Evolutionary conservation across 2,888 invertebrate genomes (phyloP).

Genomic region (Brachyptera risi): DNA sequence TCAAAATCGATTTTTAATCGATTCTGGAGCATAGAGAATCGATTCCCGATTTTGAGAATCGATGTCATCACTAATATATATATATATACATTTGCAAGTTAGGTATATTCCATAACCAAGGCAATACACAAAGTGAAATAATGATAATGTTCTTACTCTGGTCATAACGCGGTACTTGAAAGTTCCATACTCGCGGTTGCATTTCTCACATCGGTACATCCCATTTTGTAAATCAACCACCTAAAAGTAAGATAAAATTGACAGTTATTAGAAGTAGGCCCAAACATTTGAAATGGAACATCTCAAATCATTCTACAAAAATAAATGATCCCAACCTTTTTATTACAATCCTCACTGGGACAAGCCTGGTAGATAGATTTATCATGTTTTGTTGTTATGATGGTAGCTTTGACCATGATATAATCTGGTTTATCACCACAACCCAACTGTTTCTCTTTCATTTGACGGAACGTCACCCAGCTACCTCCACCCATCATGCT

Average conservation of each 20-base stretch:
- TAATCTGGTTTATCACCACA: slow-evolving; percentile 76
- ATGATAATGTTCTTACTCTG: slow-evolving; percentile 60
- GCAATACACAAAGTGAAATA: not conserved
- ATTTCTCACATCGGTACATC: slow-evolving; percentile 92
- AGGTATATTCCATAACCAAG: not conserved
- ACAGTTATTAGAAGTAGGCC: slow-evolving; percentile 16
- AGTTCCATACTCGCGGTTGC: slow-evolving; percentile 75
- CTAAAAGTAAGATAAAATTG: slow-evolving; percentile 36
- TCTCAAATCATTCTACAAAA: not conserved
- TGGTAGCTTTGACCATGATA: slow-evolving; percentile 71
- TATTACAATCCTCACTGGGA: slow-evolving; percentile 84
- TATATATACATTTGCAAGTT: too few species aligned
- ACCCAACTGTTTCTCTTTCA: slow-evolving; percentile 65
- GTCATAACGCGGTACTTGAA: slow-evolving; percentile 83
- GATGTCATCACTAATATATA: too few species aligned
- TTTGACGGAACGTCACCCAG: slow-evolving; percentile 75
- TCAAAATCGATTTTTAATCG: too few species aligned
- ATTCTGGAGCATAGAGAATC: too few species aligned
- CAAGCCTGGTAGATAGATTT: slow-evolving; percentile 92
- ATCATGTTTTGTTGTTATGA: slow-evolving; percentile 73
- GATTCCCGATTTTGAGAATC: too few species aligned
- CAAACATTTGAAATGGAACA: not conserved
- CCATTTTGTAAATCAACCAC: slow-evolving; percentile 84
- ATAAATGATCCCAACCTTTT: slow-evolving; percentile 57
- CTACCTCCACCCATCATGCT: not conserved